phyloP scores from a whole-genome alignment of 2,797 vertebrate genomes.

The Sebastes oblongus region DNA sequence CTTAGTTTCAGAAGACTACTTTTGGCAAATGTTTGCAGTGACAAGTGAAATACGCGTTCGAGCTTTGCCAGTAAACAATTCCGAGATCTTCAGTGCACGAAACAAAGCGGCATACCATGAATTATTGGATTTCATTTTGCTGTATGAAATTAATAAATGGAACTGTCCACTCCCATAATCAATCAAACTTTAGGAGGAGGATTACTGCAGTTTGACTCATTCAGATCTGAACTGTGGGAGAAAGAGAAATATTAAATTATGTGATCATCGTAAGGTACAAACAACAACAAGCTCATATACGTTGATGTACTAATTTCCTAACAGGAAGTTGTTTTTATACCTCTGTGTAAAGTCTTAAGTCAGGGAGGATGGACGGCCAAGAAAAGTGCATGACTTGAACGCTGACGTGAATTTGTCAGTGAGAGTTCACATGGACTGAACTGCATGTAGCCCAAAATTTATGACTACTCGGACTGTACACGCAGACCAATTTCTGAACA shows the following conservation, averaged over 20 bases:
- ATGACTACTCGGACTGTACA: not conserved
- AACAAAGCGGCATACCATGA: slow-evolving; percentile 27
- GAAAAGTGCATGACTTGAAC: not conserved
- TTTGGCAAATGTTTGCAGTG: slow-evolving; percentile 48
- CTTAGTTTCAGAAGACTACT: slow-evolving; percentile 54
- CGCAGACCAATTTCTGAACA: not conserved
- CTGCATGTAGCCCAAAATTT: not conserved
- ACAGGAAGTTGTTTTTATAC: not conserved
- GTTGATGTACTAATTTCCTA: not conserved
- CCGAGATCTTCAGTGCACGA: slow-evolving; percentile 16
- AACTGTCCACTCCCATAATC: slow-evolving; percentile 29
- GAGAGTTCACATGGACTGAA: not conserved
- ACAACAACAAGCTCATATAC: not conserved
- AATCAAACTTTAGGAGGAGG: slow-evolving; percentile 23
- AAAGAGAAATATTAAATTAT: not conserved
- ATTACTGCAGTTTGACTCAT: not conserved
- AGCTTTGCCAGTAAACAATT: slow-evolving; percentile 47
- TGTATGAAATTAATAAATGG: slow-evolving; percentile 27
- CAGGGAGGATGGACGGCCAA: not conserved
- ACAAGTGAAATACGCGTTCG: slow-evolving; percentile 38
- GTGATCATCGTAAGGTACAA: not conserved
- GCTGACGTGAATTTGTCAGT: not conserved
- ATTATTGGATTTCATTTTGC: slow-evolving; percentile 45
- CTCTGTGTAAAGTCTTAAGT: not conserved
- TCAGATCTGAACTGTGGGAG: slow-evolving; percentile 5